These are phyloP conservation scores for Hypocryptadius cinnamomeus DNA, from an alignment of 2,113 vertebrate species.

Conservation along the genomic window DNA sequence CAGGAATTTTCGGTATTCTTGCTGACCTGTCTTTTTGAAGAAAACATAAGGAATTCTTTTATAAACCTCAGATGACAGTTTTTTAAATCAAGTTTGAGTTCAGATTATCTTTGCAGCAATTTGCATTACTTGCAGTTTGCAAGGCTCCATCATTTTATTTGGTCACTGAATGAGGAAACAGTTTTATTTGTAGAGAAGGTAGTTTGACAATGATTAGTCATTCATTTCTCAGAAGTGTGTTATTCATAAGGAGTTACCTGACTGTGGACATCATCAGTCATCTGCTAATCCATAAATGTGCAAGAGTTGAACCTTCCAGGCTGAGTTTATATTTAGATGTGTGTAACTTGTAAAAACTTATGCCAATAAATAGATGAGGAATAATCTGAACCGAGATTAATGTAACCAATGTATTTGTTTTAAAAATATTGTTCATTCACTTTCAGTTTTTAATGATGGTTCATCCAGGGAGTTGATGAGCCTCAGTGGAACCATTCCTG, in stretches of 20 bases:
- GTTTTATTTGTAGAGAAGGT: background rate
- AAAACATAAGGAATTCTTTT: background rate
- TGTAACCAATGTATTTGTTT: background rate
- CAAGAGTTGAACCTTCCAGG: background rate
- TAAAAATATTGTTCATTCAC: background rate
- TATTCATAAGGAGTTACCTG: background rate
- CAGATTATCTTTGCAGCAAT: background rate
- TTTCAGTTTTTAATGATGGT: constrained; percentile 96
- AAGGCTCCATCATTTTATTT: background rate
- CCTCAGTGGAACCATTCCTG: constrained; percentile 93
- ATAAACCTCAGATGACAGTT: background rate
- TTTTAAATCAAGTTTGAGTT: background rate
- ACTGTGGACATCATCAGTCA: background rate
- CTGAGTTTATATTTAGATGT: background rate
- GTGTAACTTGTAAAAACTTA: background rate
- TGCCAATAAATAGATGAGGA: background rate
- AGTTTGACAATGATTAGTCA: background rate
- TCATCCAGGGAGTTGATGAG: constrained; percentile 93
- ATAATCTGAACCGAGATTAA: background rate
- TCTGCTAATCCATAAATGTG: background rate
- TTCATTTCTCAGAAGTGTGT: background rate
- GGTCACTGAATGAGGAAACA: background rate
- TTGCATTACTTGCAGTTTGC: background rate
- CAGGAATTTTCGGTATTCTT: background rate
- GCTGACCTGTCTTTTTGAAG: background rate